A percentile compares a stretch with the other conserved stretches of the same genome.
Conservation (phyloP, 2,113 vertebrate species). For the Oncorhynchus tshawytscha region DNA sequence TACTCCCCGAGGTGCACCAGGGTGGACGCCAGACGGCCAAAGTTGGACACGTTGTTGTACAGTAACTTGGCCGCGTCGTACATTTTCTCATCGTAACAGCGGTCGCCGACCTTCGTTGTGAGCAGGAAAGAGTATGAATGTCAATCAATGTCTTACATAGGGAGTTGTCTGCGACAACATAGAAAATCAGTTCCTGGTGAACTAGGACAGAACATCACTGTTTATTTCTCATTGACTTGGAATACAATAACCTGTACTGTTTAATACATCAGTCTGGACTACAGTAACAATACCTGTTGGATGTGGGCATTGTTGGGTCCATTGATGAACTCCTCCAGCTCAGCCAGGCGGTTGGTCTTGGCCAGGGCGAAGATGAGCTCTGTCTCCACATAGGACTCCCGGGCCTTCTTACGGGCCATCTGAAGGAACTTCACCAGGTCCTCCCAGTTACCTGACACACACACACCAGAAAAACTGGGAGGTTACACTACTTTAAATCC, state of each 20-base stretch:
- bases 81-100: slow-evolving; percentile 98
- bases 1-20: slow-evolving; percentile 95
- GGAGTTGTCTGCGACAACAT: no score
- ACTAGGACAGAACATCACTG: no score
- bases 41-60: slow-evolving; percentile 98
- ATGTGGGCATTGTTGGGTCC: slow-evolving; percentile 98
- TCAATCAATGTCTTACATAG: no score
- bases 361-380: slow-evolving; percentile 96
- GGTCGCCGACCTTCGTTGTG: slow-evolving; percentile 85
- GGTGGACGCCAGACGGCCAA: slow-evolving; percentile 93
- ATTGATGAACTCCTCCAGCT: slow-evolving; percentile 96
- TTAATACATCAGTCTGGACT: not conserved
- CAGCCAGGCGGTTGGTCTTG: slow-evolving; percentile 95
- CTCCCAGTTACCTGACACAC: slow-evolving; percentile 89
- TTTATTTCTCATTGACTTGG: no score
- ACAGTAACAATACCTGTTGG: slow-evolving; percentile 78
- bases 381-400: slow-evolving; percentile 95
- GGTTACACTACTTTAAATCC: not conserved
- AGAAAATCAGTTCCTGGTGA: no score
- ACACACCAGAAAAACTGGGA: not conserved
- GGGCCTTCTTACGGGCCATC: slow-evolving; percentile 97
- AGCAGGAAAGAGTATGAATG: not conserved
- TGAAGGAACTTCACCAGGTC: slow-evolving; percentile 96
- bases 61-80: slow-evolving; percentile 95
- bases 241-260: no score